Evolutionary conservation across 2,888 invertebrate species (phyloP).

Genomic region (Hyppa rectilinea): DNA sequence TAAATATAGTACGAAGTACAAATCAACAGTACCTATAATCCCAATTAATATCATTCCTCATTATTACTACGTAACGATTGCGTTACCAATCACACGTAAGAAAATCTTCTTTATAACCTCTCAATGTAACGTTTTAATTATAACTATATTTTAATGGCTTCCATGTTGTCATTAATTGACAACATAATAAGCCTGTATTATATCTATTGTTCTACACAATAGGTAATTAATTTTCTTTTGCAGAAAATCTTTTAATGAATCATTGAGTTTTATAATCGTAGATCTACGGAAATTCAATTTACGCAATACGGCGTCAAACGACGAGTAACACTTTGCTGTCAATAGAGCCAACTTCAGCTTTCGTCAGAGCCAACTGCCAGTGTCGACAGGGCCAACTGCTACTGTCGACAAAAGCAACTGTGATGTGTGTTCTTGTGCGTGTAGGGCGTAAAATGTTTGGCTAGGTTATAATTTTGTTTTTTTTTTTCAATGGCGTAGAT

Average conservation of each 20-base stretch:
- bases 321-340: too few relatives aligned
- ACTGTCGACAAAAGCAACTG: too few relatives aligned
- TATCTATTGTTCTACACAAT: slow-evolving; percentile 43
- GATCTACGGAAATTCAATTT: slow-evolving; percentile 25
- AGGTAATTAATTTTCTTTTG: slow-evolving; percentile 21
- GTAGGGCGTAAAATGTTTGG: too few relatives aligned
- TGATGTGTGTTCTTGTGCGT: too few relatives aligned
- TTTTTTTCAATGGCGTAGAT: too few relatives aligned
- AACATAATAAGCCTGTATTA: slow-evolving; percentile 19
- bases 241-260: slow-evolving; percentile 23
- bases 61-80: neutral
- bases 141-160: slow-evolving; percentile 7
- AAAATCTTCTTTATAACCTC: neutral
- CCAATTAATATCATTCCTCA: neutral
- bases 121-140: slow-evolving; percentile 28
- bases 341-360: too few relatives aligned
- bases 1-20: neutral
- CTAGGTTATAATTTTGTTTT: too few relatives aligned
- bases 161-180: slow-evolving; percentile 31
- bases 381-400: too few relatives aligned
- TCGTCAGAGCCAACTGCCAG: too few relatives aligned
- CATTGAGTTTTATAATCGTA: slow-evolving; percentile 26
- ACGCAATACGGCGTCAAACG: too few relatives aligned
- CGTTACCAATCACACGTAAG: neutral
- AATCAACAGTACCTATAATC: neutral